Conservation (phyloP, 2,797 vertebrate genomes). For the Lacerta agilis region DNA sequence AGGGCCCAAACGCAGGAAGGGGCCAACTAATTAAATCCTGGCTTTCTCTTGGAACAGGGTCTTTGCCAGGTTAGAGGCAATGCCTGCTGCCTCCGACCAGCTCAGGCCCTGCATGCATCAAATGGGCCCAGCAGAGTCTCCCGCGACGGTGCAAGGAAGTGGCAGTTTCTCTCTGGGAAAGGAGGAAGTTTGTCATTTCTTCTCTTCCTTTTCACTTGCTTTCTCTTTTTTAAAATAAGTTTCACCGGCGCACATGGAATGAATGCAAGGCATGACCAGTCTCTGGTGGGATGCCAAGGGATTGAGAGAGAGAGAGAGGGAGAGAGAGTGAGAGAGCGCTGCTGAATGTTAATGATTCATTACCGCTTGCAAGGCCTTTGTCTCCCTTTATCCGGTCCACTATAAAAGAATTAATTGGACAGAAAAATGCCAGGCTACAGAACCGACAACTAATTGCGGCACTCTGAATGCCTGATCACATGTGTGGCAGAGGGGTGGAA, state of each 20-base stretch:
- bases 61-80: not conserved
- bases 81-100: not conserved
- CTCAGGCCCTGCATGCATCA: no score
- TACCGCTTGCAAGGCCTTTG: conserved; percentile 90
- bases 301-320: not conserved
- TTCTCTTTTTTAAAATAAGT: conserved; percentile 50
- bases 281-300: conserved; percentile 86
- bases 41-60: not conserved
- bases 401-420: conserved; percentile 99
- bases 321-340: conserved; percentile 79
- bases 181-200: conserved; percentile 59
- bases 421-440: conserved; percentile 97
- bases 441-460: conserved; percentile 97
- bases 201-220: not conserved
- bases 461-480: conserved; percentile 91
- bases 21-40: not conserved
- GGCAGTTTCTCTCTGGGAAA: conserved; percentile 43
- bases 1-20: not conserved
- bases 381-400: conserved; percentile 95
- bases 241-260: conserved; percentile 82
- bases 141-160: not conserved
- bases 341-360: conserved; percentile 99
- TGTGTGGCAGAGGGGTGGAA: conserved; percentile 83
- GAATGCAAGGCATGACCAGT: conserved; percentile 83
- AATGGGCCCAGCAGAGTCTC: not conserved